Conservation (phyloP, 2,113 vertebrate genomes). For the Proteles cristata region DNA sequence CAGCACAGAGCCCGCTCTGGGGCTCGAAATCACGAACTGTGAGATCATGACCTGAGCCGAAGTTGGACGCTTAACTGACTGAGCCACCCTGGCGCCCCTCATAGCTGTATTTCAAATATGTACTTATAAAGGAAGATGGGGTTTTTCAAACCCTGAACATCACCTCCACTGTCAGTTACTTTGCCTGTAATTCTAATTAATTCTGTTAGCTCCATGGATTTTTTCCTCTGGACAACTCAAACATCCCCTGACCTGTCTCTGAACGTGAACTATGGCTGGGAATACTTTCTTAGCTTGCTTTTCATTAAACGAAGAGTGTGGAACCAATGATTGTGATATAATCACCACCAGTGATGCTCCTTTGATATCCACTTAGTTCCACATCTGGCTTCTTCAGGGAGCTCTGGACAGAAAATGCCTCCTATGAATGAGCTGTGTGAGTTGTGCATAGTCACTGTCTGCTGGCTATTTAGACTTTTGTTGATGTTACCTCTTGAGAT, state of each 20-base stretch:
- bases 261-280: not conserved
- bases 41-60: too few relatives aligned
- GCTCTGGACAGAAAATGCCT: not conserved
- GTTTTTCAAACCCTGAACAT: slow-evolving; percentile 28
- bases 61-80: too few relatives aligned
- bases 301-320: not conserved
- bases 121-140: slow-evolving; percentile 41
- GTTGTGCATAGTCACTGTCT: not conserved
- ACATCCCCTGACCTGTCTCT: not conserved
- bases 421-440: not conserved
- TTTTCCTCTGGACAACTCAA: not conserved
- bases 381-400: not conserved
- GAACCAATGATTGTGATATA: not conserved
- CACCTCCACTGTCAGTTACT: slow-evolving; percentile 34
- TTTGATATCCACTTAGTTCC: not conserved
- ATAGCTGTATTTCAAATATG: slow-evolving; percentile 25
- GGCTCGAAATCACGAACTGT: too few relatives aligned
- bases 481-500: not conserved
- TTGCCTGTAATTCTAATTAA: slow-evolving; percentile 36
- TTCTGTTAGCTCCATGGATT: slow-evolving; percentile 41
- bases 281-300: not conserved
- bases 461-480: not conserved
- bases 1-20: too few relatives aligned
- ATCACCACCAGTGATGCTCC: not conserved
- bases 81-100: too few relatives aligned